Conservation (phyloP, 1,140 invertebrate genomes). For the Delia radicum region DNA sequence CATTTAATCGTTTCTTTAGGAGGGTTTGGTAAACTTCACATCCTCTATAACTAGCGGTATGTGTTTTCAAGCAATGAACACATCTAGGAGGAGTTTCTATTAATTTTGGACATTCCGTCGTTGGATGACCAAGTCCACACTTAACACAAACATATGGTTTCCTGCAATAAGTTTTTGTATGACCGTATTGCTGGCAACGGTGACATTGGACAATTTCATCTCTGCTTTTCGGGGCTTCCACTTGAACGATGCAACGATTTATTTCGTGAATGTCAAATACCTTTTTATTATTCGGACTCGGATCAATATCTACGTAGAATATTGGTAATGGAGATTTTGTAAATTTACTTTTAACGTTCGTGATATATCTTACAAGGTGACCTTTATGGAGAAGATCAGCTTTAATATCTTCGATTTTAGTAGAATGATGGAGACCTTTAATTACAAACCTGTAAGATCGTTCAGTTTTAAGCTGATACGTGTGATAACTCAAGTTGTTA, state of each 20-base stretch:
- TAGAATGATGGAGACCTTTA: slow-evolving; percentile 37
- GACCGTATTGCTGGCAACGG: slow-evolving; percentile 51
- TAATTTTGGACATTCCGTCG: slow-evolving; percentile 31
- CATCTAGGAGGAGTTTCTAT: slow-evolving; percentile 41
- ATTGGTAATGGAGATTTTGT: slow-evolving; percentile 43
- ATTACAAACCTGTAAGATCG: slow-evolving; percentile 33
- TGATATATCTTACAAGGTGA: slow-evolving; percentile 32
- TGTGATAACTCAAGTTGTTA: slow-evolving; percentile 26
- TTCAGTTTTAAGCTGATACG: slow-evolving; percentile 30
- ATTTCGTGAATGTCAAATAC: slow-evolving; percentile 50
- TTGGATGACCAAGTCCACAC: slow-evolving; percentile 48
- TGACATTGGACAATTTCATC: slow-evolving; percentile 45
- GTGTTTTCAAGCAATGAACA: slow-evolving; percentile 42
- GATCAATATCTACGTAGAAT: slow-evolving; percentile 49
- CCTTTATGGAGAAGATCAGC: slow-evolving; percentile 32
- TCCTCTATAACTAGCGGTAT: slow-evolving; percentile 53
- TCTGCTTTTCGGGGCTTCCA: slow-evolving; percentile 42
- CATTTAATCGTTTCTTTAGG: neutral
- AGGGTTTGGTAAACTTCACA: slow-evolving; percentile 44
- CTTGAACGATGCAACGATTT: slow-evolving; percentile 37
- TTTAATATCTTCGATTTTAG: too few relatives aligned
- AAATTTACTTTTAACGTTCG: slow-evolving; percentile 33
- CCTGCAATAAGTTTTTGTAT: slow-evolving; percentile 48
- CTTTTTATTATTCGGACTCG: slow-evolving; percentile 46
- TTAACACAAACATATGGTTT: slow-evolving; percentile 47